A percentile compares a stretch with the other conserved stretches of the same genome.
phyloP scores from a whole-genome alignment of 2,888 invertebrate species.

The Dysmachus trigonus region DNA sequence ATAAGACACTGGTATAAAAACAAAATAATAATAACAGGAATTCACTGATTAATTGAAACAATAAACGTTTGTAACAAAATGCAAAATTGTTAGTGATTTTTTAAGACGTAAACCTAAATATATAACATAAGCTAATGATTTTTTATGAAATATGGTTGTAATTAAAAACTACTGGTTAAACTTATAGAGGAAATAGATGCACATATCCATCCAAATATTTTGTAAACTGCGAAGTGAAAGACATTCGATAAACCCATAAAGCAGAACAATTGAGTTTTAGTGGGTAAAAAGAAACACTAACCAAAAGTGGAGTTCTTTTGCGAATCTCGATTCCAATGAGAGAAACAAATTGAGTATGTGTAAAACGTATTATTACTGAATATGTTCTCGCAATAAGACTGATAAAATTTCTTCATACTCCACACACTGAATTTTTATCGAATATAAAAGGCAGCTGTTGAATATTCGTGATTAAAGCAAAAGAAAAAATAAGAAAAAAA shows the following conservation, averaged over 20 bases:
- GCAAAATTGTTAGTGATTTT: constrained; percentile 21
- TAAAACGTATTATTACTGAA: constrained; percentile 22
- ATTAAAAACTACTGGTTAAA: constrained; percentile 21
- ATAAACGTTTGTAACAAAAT: constrained; percentile 9
- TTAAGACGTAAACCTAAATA: constrained; percentile 1
- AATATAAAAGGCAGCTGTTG: constrained; percentile 29
- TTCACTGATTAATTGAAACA: constrained; percentile 23
- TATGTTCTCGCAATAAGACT: constrained; percentile 41
- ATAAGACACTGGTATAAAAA: constrained; percentile 1
- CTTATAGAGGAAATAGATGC: constrained; percentile 19
- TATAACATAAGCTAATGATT: constrained; percentile 23
- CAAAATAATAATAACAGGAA: neutral
- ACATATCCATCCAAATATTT: constrained; percentile 40
- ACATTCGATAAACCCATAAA: neutral
- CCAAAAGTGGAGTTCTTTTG: neutral
- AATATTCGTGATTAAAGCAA: constrained; percentile 13
- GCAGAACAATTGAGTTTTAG: constrained; percentile 1
- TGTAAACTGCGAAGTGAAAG: neutral
- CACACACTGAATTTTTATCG: constrained; percentile 18
- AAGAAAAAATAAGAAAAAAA: neutral
- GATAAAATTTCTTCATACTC: constrained; percentile 29
- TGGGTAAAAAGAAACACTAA: neutral
- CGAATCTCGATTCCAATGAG: neutral
- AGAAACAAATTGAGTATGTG: neutral
- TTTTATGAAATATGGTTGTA: constrained; percentile 37